Evolutionary conservation across 53 echinoderm and acorn worm species (phyloP).

Genomic region (Echinometra lucunter): DNA sequence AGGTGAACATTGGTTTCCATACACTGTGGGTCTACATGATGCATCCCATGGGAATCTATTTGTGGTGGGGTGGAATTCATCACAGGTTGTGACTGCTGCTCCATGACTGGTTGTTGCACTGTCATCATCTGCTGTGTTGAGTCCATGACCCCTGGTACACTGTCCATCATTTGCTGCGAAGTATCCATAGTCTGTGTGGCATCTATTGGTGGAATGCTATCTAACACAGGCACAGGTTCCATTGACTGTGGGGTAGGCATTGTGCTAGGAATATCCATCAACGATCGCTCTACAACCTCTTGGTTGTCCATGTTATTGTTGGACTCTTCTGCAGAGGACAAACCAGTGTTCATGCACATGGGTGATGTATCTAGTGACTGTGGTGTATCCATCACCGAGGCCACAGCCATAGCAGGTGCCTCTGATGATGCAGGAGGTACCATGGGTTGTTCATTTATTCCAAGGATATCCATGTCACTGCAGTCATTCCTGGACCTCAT

Average conservation of each 20-base stretch:
- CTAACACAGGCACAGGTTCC: slow-evolving; percentile 52
- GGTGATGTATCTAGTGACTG: slow-evolving; percentile 68
- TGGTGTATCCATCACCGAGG: slow-evolving; percentile 69
- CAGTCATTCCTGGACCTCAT: slow-evolving; percentile 39
- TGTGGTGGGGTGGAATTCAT: slow-evolving; percentile 41
- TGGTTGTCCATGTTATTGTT: slow-evolving; percentile 41
- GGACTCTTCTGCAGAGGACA: slow-evolving; percentile 53
- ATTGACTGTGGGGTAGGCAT: slow-evolving; percentile 65
- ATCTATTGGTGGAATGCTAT: slow-evolving; percentile 56
- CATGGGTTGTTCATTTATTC: slow-evolving; percentile 19
- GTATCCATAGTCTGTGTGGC: slow-evolving; percentile 44
- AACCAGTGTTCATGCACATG: slow-evolving; percentile 84
- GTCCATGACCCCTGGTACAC: slow-evolving; percentile 16
- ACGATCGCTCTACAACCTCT: slow-evolving; percentile 42
- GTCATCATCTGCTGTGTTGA: slow-evolving; percentile 21
- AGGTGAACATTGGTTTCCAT: slow-evolving; percentile 66
- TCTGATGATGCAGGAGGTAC: slow-evolving; percentile 63
- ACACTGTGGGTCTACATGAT: slow-evolving; percentile 26
- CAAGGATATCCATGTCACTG: slow-evolving; percentile 57
- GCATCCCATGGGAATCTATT: slow-evolving; percentile 39
- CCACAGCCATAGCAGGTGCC: slow-evolving; percentile 59
- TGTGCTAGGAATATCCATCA: slow-evolving; percentile 57
- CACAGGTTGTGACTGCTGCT: slow-evolving; percentile 30
- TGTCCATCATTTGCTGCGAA: slow-evolving; percentile 29
- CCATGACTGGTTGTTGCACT: background rate